phyloP scores from a whole-genome alignment of 2,797 vertebrate genomes.

The Takifugu rubripes region DNA sequence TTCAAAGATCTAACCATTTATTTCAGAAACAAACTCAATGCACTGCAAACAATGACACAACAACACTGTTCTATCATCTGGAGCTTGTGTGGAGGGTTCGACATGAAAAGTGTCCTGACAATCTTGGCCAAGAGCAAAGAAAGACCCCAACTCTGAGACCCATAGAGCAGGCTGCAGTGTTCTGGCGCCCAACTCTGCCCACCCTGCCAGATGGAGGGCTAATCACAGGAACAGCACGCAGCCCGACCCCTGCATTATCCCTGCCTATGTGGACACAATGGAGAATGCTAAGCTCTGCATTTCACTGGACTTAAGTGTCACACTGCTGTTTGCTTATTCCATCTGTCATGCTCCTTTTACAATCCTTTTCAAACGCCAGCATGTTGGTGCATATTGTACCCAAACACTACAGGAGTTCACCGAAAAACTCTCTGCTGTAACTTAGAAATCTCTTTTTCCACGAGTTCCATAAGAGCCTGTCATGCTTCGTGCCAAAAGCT shows the following conservation, averaged over 20 bases:
- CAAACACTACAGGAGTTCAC: slow-evolving; percentile 20
- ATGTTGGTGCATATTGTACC: slow-evolving; percentile 10
- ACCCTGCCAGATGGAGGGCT: slow-evolving; percentile 77
- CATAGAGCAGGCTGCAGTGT: slow-evolving; percentile 51
- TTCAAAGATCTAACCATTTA: too few species aligned
- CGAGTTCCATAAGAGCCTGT: slow-evolving; percentile 19
- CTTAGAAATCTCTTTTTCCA: slow-evolving; percentile 20
- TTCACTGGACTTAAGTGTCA: slow-evolving; percentile 44
- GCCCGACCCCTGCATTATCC: slow-evolving; percentile 53
- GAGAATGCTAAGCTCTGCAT: slow-evolving; percentile 48
- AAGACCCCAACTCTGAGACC: slow-evolving; percentile 53
- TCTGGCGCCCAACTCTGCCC: slow-evolving; percentile 56
- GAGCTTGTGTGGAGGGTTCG: slow-evolving; percentile 21
- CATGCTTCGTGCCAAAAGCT: slow-evolving; percentile 20
- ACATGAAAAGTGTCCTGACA: slow-evolving; percentile 35
- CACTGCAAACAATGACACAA: slow-evolving; percentile 26
- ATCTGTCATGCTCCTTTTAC: slow-evolving; percentile 45
- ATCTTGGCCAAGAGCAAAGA: slow-evolving; percentile 50
- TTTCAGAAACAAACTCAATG: slow-evolving; percentile 4
- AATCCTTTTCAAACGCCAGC: slow-evolving; percentile 31
- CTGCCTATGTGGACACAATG: slow-evolving; percentile 60
- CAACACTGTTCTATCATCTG: slow-evolving; percentile 47
- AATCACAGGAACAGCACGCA: slow-evolving; percentile 75
- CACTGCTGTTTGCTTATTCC: slow-evolving; percentile 43
- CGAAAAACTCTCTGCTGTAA: neutral